A percentile compares a stretch with the other conserved stretches of the same genome.
These are phyloP conservation scores for Eupithecia pulchellata DNA, from an alignment of 2,888 invertebrate genomes.

Conservation along the genomic window DNA sequence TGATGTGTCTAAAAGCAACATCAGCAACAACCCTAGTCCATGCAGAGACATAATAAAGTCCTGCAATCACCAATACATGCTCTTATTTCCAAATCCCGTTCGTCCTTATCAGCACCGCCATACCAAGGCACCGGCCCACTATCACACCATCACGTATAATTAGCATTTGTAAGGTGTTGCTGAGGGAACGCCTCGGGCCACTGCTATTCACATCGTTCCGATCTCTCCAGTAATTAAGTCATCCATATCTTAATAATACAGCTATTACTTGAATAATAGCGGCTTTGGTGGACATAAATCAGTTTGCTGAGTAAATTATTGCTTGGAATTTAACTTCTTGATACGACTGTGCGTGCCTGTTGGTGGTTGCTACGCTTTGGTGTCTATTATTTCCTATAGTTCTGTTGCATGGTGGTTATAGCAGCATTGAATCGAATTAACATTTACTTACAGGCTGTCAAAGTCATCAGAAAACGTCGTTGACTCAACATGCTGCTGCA, in stretches of 20 bases:
- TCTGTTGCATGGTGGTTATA: background rate
- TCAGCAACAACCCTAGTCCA: background rate
- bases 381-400: background rate
- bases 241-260: constrained; percentile 48
- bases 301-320: constrained; percentile 36
- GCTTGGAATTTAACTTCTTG: constrained; percentile 14
- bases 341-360: constrained; percentile 15
- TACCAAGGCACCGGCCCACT: constrained; percentile 22
- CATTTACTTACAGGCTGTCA: background rate
- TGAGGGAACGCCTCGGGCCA: constrained; percentile 29
- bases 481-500: too few species aligned
- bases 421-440: background rate
- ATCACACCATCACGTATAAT: constrained; percentile 37
- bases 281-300: constrained; percentile 40
- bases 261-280: constrained; percentile 45
- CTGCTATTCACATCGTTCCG: constrained; percentile 38
- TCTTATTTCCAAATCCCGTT: constrained; percentile 12
- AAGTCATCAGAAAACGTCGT: too few species aligned
- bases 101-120: constrained; percentile 3
- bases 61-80: background rate
- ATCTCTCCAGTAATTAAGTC: constrained; percentile 44
- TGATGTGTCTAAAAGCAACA: background rate
- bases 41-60: background rate
- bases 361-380: background rate
- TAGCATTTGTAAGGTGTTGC: constrained; percentile 40